Percentiles rank a stretch among this genome's conserved stretches.
Evolutionary conservation across 2,113 vertebrate genomes (phyloP).

Genomic region (Paracanthobrama guichenoti): DNA sequence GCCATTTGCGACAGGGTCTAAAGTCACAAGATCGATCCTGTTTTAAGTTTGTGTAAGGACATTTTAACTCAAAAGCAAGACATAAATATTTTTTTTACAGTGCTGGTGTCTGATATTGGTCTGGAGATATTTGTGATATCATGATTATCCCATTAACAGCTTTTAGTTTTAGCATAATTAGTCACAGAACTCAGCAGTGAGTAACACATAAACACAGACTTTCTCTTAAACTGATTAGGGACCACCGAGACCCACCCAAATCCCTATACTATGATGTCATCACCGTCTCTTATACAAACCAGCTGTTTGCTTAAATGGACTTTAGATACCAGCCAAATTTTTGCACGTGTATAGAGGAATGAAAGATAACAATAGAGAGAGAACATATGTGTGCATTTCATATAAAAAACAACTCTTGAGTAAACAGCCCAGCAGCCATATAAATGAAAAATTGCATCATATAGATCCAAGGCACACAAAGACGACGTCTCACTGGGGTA

Average conservation of each 20-base stretch:
- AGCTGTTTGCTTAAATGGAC: slow-evolving; percentile 65
- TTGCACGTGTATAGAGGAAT: slow-evolving; percentile 42
- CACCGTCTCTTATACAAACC: slow-evolving; percentile 67
- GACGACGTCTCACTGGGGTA: background rate
- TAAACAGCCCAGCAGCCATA: slow-evolving; percentile 13
- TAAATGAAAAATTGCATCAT: background rate
- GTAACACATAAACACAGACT: slow-evolving; percentile 1
- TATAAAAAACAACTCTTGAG: slow-evolving; percentile 1
- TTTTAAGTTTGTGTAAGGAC: no score
- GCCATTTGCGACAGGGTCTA: no score
- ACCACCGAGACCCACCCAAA: slow-evolving; percentile 58
- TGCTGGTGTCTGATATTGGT: no score
- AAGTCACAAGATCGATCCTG: no score
- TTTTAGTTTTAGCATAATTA: background rate
- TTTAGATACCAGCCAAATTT: slow-evolving; percentile 47
- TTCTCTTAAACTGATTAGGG: slow-evolving; percentile 13
- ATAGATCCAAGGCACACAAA: slow-evolving; percentile 1
- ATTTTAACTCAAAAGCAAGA: no score
- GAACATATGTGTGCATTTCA: slow-evolving; percentile 1
- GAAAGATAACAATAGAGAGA: background rate
- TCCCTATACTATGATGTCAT: slow-evolving; percentile 71
- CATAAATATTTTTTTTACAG: no score
- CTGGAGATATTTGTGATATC: background rate
- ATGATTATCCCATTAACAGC: background rate
- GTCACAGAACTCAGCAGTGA: background rate